A percentile compares a stretch with the other conserved stretches of the same genome.
Evolutionary conservation across 2,888 invertebrate species (phyloP).

Genomic region (Drosophila falleni): DNA sequence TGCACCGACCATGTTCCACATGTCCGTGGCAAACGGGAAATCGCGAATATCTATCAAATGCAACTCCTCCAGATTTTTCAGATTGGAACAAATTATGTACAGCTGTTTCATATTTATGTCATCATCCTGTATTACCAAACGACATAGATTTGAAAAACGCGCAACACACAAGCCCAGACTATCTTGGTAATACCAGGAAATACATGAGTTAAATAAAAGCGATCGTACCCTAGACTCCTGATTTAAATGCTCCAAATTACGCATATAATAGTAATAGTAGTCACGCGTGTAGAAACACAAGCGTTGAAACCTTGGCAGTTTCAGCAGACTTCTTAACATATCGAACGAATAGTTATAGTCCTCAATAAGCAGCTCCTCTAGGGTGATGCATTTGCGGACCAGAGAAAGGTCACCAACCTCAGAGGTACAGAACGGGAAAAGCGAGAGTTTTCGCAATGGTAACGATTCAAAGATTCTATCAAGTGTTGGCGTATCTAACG

Average conservation of each 20-base stretch:
- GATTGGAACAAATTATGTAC: not conserved
- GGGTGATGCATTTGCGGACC: slow-evolving; percentile 2
- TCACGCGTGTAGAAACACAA: not conserved
- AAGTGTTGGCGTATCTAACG: not conserved
- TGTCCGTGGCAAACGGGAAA: not conserved
- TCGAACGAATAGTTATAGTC: not conserved
- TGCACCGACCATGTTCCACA: slow-evolving; percentile 6
- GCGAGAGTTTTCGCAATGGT: slow-evolving; percentile 8
- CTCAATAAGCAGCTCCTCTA: slow-evolving; percentile 1
- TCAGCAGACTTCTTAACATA: not conserved
- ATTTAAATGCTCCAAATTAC: not conserved
- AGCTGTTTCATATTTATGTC: slow-evolving; percentile 1
- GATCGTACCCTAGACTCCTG: not conserved
- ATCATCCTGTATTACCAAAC: slow-evolving; percentile 4
- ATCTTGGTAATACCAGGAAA: not conserved
- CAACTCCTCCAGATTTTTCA: slow-evolving; percentile 7
- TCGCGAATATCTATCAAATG: not conserved
- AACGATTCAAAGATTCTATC: not conserved
- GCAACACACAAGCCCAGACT: not conserved
- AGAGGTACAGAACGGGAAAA: not conserved
- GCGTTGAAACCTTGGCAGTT: slow-evolving; percentile 4
- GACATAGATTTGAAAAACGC: not conserved
- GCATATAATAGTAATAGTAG: not conserved
- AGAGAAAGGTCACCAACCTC: slow-evolving; percentile 1
- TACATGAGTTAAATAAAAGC: not conserved